Conservation (phyloP, 2,797 vertebrate genomes). For the Acanthornis magna region DNA sequence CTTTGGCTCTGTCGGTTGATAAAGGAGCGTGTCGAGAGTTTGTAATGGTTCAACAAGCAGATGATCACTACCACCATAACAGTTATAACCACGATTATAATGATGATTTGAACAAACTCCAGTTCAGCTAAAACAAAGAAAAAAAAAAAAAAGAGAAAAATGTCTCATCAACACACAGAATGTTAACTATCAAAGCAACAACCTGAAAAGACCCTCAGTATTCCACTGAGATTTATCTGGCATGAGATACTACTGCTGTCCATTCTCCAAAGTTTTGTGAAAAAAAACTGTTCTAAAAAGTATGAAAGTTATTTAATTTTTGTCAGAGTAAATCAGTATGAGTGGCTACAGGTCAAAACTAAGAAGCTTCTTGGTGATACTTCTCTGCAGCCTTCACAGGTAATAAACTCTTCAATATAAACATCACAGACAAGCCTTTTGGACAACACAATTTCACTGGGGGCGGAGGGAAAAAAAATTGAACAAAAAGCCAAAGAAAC, state of each 20-base stretch:
- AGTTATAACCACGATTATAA: conserved; percentile 92
- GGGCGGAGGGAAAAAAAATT: rapidly evolving
- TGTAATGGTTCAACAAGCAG: conserved; percentile 93
- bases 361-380: not conserved
- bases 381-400: not conserved
- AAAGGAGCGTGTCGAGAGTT: conserved; percentile 90
- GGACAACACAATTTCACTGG: not conserved
- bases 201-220: not conserved
- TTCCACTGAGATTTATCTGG: not conserved
- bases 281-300: not conserved
- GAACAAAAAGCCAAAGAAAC: not conserved
- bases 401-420: not conserved
- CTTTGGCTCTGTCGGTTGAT: conserved; percentile 88
- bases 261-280: not conserved
- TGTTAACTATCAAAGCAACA: not conserved
- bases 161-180: not conserved
- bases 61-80: conserved; percentile 95
- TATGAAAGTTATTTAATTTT: not conserved
- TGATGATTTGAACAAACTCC: conserved; percentile 92
- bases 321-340: not conserved
- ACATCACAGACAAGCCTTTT: not conserved
- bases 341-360: not conserved
- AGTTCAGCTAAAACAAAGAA: conserved; percentile 79
- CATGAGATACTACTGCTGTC: not conserved
- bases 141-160: not conserved